phyloP scores from a whole-genome alignment of 2,888 invertebrate genomes.

The Pomacea canaliculata region DNA sequence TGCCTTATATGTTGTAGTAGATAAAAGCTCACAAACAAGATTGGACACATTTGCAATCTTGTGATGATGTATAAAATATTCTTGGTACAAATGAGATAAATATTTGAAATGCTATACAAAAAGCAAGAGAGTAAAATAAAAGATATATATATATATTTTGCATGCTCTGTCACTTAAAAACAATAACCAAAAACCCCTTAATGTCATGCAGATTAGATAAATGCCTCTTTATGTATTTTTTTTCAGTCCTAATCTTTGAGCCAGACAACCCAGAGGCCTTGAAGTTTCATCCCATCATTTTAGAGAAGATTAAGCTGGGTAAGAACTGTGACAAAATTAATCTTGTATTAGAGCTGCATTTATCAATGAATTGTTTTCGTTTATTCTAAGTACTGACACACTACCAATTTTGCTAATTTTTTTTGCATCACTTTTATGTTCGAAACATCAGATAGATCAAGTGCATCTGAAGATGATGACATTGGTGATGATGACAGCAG shows the following conservation, averaged over 20 bases:
- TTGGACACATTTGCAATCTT: too few species aligned
- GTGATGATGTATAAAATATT: too few species aligned
- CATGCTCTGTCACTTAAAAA: too few species aligned
- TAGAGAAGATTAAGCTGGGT: slow-evolving; percentile 59
- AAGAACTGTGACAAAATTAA: slow-evolving; percentile 21
- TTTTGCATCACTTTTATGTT: not conserved
- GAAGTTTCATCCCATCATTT: slow-evolving; percentile 58
- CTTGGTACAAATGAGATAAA: too few species aligned
- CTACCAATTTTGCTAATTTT: not conserved
- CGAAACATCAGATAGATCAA: slow-evolving; percentile 34
- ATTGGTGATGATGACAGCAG: slow-evolving; percentile 42
- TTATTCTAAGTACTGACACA: not conserved
- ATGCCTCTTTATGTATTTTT: too few species aligned
- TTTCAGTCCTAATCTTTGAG: slow-evolving; percentile 63
- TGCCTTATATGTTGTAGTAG: too few species aligned
- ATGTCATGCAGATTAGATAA: too few species aligned
- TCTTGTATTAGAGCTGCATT: not conserved
- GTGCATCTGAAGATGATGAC: slow-evolving; percentile 43
- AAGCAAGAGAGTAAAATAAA: too few species aligned
- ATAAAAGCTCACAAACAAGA: too few species aligned
- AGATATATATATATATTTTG: too few species aligned
- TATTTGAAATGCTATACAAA: too few species aligned
- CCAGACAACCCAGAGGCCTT: slow-evolving; percentile 58
- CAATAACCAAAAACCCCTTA: too few species aligned
- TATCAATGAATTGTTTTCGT: not conserved